A percentile compares a stretch with the other conserved stretches of the same genome.
Evolutionary conservation across 2,113 vertebrate genomes (phyloP).

Genomic region (Pampusana beccarii): DNA sequence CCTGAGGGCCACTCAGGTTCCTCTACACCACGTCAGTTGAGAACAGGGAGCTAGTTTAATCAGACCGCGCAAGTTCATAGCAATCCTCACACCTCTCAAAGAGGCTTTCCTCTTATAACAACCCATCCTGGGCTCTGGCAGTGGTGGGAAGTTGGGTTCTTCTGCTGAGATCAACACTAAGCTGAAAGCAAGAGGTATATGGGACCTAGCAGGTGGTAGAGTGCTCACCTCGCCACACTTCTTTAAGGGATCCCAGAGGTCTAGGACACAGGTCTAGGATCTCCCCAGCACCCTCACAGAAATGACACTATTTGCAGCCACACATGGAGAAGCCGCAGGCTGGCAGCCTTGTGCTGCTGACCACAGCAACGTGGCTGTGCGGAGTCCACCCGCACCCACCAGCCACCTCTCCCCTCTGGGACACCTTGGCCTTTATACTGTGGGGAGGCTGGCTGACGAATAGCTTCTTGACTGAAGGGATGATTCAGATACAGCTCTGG

Average conservation of each 20-base stretch:
- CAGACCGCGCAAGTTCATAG: not conserved
- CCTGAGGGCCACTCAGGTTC: not conserved
- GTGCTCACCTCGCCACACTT: not conserved
- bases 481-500: not conserved
- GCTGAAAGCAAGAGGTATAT: not conserved
- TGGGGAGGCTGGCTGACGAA: not conserved
- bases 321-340: not conserved
- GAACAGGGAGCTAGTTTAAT: not conserved
- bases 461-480: not conserved
- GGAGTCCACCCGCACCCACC: not conserved
- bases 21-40: rapidly evolving
- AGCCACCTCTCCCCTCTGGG: not conserved
- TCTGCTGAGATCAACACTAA: not conserved
- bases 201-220: not conserved
- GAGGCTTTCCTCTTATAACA: not conserved
- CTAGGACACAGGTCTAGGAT: not conserved
- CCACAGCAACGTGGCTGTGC: not conserved
- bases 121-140: not conserved
- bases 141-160: not conserved
- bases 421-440: not conserved
- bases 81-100: not conserved
- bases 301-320: not conserved
- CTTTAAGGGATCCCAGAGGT: not conserved
- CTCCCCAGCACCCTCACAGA: not conserved
- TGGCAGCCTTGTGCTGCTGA: not conserved